Conservation (phyloP, 2,888 invertebrate species). For the Cephus pygmeus region DNA sequence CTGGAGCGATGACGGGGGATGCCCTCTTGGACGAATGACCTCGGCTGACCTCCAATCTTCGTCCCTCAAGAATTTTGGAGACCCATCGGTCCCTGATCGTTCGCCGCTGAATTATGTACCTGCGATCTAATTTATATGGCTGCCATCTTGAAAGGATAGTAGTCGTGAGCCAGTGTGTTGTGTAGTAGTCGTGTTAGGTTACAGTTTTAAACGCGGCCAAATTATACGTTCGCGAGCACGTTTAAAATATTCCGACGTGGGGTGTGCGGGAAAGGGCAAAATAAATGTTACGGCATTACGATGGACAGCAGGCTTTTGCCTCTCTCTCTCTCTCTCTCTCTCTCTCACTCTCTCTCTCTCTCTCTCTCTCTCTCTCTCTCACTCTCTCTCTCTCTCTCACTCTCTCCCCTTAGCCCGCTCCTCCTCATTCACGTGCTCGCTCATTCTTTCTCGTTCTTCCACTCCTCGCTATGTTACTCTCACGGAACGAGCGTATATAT, state of each 20-base stretch:
- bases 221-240: conserved; percentile 60
- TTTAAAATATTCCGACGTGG: conserved; percentile 62
- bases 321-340: conserved; percentile 13
- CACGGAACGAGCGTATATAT: conserved; percentile 3
- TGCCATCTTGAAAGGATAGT: conserved; percentile 61
- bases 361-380: background rate
- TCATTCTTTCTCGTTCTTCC: conserved; percentile 27
- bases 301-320: conserved; percentile 48
- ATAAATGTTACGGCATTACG: conserved; percentile 62
- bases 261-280: conserved; percentile 60
- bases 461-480: conserved; percentile 20
- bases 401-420: conserved; percentile 21
- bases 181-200: conserved; percentile 60
- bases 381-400: conserved; percentile 26
- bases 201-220: conserved; percentile 64
- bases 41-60: background rate
- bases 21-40: background rate
- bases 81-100: background rate
- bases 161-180: conserved; percentile 32
- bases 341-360: background rate
- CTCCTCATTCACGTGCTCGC: conserved; percentile 25
- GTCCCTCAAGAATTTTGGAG: background rate
- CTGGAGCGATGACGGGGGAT: background rate
- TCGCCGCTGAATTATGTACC: conserved; percentile 30
- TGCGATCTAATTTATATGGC: conserved; percentile 56